Conservation (phyloP, 2,797 vertebrate genomes). For the Otolemur crassicaudatus region DNA sequence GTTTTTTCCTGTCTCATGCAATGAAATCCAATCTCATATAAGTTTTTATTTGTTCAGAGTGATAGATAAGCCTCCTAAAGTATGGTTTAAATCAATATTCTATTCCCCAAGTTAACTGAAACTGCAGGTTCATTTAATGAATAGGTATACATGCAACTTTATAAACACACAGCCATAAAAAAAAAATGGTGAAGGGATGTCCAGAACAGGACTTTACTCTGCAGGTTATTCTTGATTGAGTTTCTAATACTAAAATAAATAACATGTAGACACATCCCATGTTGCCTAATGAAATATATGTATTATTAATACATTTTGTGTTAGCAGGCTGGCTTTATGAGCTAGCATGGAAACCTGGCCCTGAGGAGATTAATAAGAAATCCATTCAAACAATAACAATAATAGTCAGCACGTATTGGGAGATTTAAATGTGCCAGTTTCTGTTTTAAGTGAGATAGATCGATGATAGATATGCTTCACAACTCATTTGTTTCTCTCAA, state of each 20-base stretch:
- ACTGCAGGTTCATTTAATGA: constrained; percentile 70
- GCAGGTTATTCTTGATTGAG: not conserved
- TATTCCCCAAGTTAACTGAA: constrained; percentile 76
- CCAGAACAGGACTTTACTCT: constrained; percentile 30
- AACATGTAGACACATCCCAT: not conserved
- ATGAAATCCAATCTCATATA: constrained; percentile 78
- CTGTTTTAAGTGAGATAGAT: not conserved
- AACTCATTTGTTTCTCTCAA: not conserved
- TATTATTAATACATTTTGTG: not conserved
- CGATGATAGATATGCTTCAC: not conserved
- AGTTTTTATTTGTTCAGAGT: constrained; percentile 78
- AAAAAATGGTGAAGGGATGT: not conserved
- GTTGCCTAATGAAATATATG: constrained; percentile 25
- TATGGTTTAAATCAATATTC: constrained; percentile 76
- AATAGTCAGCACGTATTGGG: not conserved
- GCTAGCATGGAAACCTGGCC: not conserved
- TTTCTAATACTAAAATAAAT: constrained; percentile 58
- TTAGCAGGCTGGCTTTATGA: constrained; percentile 17
- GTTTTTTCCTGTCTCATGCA: constrained; percentile 53
- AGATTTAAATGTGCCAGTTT: not conserved
- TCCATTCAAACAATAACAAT: constrained; percentile 12
- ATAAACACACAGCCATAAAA: constrained; percentile 62
- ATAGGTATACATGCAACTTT: constrained; percentile 53
- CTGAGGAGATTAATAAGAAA: constrained; percentile 17
- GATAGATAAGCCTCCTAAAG: constrained; percentile 79